These are phyloP conservation scores for Dicrostonyx torquatus DNA, from an alignment of 2,797 vertebrate genomes.

Conservation along the genomic window DNA sequence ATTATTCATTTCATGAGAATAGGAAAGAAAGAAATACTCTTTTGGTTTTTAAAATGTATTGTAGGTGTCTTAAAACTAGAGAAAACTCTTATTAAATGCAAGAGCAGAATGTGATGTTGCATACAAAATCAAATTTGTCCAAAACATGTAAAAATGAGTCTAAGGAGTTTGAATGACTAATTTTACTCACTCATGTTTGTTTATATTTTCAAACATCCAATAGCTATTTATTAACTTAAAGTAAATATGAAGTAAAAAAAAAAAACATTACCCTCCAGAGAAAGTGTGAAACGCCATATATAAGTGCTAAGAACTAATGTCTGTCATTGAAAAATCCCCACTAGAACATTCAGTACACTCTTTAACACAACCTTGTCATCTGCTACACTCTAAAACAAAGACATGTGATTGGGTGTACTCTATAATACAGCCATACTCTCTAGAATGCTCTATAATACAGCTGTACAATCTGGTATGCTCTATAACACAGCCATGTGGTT, in stretches of 20 bases:
- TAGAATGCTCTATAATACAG: not conserved
- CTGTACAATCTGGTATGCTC: not conserved
- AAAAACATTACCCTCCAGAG: not conserved
- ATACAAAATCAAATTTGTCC: slow-evolving; percentile 32
- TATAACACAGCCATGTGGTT: not conserved
- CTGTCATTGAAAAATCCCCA: slow-evolving; percentile 24
- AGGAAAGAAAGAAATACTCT: slow-evolving; percentile 62
- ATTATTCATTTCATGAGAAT: slow-evolving; percentile 72
- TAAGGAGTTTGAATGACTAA: slow-evolving; percentile 42
- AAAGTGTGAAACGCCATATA: not conserved
- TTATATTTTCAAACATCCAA: slow-evolving; percentile 53
- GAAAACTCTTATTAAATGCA: slow-evolving; percentile 34
- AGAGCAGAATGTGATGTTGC: slow-evolving; percentile 46
- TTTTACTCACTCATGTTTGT: slow-evolving; percentile 25
- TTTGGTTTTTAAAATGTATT: slow-evolving; percentile 57
- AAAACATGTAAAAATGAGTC: slow-evolving; percentile 32
- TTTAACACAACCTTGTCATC: not conserved
- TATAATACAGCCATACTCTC: not conserved
- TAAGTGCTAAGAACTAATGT: slow-evolving; percentile 26
- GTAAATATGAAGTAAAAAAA: not conserved
- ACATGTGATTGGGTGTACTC: not conserved
- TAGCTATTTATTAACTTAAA: slow-evolving; percentile 46
- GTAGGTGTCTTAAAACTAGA: slow-evolving; percentile 54
- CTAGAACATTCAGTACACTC: not conserved
- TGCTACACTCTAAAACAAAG: not conserved